Conservation (phyloP, 2,888 invertebrate species). For the Pollenia angustigena region DNA sequence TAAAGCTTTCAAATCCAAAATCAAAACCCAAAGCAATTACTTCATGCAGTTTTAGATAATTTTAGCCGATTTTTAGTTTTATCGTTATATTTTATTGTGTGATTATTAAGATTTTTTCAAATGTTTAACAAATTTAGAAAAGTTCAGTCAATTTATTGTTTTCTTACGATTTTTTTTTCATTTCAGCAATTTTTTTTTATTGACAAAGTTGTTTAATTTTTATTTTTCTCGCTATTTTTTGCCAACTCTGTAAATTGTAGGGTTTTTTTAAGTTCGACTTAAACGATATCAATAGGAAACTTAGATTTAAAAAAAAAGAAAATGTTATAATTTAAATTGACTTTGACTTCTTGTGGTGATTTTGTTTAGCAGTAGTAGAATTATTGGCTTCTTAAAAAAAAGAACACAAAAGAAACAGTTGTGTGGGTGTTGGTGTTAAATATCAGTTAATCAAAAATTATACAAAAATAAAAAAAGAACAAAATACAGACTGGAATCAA, state of each 20-base stretch:
- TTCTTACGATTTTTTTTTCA: too few relatives aligned
- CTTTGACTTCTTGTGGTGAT: conserved; percentile 57
- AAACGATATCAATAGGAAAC: background rate
- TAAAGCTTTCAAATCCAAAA: too few relatives aligned
- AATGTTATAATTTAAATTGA: conserved; percentile 69
- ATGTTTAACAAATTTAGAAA: too few relatives aligned
- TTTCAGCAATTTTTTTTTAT: too few relatives aligned
- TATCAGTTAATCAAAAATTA: conserved; percentile 45
- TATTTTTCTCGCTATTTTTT: too few relatives aligned
- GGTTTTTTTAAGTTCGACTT: background rate
- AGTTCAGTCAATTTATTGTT: too few relatives aligned
- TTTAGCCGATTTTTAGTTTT: too few relatives aligned
- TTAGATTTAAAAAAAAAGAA: conserved; percentile 27
- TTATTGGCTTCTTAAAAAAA: conserved; percentile 55
- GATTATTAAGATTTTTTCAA: too few relatives aligned
- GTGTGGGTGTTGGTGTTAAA: conserved; percentile 55
- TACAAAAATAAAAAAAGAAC: conserved; percentile 5
- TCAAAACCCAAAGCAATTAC: too few relatives aligned
- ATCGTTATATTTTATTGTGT: too few relatives aligned
- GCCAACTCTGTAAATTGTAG: background rate
- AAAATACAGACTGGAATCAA: background rate
- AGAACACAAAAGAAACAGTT: background rate
- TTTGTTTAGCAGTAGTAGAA: conserved; percentile 22
- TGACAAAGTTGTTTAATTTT: too few relatives aligned
- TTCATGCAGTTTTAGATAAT: too few relatives aligned